Evolutionary conservation across 2,888 invertebrate genomes (phyloP), one percentile per base, ranked within the genome.

Genomic region (Spilarctia lutea): DNA sequence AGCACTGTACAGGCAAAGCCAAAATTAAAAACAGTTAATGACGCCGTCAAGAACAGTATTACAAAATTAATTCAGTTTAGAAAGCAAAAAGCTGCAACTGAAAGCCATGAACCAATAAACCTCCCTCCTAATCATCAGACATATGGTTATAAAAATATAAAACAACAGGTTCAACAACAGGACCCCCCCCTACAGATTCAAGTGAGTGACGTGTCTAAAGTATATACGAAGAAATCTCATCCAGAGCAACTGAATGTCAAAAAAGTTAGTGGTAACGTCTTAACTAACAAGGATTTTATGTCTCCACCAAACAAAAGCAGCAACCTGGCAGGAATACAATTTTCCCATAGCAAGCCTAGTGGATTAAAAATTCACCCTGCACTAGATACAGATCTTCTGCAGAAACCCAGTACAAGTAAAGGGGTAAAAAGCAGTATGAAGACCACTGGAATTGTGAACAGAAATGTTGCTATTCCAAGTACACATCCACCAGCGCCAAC

Each of bases 1-100:
- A 76, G 56, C 13, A 48, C 45, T 42, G 33, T 18, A 27, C 65
- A 30, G 13, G 27, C 27, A 16, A 63, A 27, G 30, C 35, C 66
- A 8, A 77, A 73, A 74, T 3, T 78, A 2, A 80, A 70, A 20
- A 75, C 75, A 0, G 81, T 85, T n/a, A 80, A 81, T 24, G 89
- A 91, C 35, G 86, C 89, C 4, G 90, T 93, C 0, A 94, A 91
- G 75, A 86, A 86, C 30, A 90, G 88, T 80, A 88, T 95, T 69
- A 80, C 88, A 8, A 91, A 89, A 79, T 85, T 95, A 6, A 81
- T 95, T 63, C 90, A 93, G 63, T 92, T 89, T 78, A 87, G 94
- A 71, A 88, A 89, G 42, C 85, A 89, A 65, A 91, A 88, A 78
- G 75, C 85, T 16, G 39, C 80, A 27, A 45, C 68, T 13, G 77